Percentiles rank a stretch among this genome's conserved stretches.
Conservation (phyloP, 1,140 invertebrate species). For the Oryctes rhinoceros region DNA sequence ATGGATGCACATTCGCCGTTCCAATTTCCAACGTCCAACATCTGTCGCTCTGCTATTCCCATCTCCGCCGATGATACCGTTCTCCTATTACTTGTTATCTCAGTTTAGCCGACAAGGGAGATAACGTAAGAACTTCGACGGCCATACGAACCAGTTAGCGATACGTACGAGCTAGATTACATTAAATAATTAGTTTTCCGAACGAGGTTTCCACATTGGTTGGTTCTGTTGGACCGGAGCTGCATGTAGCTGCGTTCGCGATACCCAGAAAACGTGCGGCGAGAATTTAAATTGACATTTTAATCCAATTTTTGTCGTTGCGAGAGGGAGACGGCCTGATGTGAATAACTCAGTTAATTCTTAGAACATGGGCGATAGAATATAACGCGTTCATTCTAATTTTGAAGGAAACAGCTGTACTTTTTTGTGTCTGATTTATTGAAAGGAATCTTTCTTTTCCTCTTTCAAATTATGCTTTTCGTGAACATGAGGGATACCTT, state of each 20-base stretch:
- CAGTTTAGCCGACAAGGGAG: not conserved
- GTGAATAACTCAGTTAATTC: too few species aligned
- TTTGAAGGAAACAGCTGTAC: too few species aligned
- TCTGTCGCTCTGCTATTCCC: not conserved
- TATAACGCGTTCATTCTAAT: too few species aligned
- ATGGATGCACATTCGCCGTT: not conserved
- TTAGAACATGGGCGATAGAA: too few species aligned
- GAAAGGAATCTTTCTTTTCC: too few species aligned
- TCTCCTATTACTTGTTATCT: not conserved
- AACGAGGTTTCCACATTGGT: not conserved
- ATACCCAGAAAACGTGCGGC: not conserved
- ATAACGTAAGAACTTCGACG: not conserved
- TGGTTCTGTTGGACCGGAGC: not conserved
- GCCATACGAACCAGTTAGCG: not conserved
- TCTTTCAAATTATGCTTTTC: too few species aligned
- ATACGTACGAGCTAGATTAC: conserved; percentile 3
- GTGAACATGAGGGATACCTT: too few species aligned
- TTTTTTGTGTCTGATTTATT: too few species aligned
- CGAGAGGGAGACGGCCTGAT: too few species aligned
- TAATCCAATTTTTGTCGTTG: too few species aligned
- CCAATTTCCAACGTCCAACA: not conserved
- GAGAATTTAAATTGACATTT: not conserved
- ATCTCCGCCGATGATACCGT: not conserved
- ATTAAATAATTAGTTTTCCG: not conserved
- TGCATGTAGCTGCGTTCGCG: not conserved